Evolutionary conservation across 2,888 invertebrate genomes (phyloP).

Genomic region (Lissonota sp.): DNA sequence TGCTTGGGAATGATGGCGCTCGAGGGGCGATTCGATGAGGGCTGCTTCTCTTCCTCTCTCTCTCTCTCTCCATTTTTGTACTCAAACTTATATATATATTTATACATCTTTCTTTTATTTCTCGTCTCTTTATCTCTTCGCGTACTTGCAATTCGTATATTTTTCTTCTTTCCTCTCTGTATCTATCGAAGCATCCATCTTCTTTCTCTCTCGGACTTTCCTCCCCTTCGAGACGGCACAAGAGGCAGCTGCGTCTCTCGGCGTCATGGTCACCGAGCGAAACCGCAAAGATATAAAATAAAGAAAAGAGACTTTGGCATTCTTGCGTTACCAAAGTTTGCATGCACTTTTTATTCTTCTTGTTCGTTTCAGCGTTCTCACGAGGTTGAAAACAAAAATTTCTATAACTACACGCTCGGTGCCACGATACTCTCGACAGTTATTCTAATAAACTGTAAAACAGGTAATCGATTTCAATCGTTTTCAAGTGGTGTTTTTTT

Average conservation of each 20-base stretch:
- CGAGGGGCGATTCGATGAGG: constrained; percentile 60
- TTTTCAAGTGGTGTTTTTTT: too few species aligned
- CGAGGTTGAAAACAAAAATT: not conserved
- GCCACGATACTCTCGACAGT: not conserved
- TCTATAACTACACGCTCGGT: not conserved
- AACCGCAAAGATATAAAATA: constrained; percentile 61
- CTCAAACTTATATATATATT: constrained; percentile 3
- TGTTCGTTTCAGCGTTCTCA: constrained; percentile 8
- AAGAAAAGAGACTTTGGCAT: constrained; percentile 54
- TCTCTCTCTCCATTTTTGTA: constrained; percentile 26
- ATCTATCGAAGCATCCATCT: constrained; percentile 67
- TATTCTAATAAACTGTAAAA: not conserved
- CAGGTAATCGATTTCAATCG: too few species aligned
- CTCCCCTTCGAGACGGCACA: constrained; percentile 40
- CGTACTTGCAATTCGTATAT: constrained; percentile 39
- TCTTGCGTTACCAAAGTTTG: constrained; percentile 49
- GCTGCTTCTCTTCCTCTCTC: constrained; percentile 52
- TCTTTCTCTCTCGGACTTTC: constrained; percentile 32
- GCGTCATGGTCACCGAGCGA: constrained; percentile 71
- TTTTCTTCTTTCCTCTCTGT: constrained; percentile 41
- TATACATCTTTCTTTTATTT: constrained; percentile 56
- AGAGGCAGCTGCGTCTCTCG: constrained; percentile 70
- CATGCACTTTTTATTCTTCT: constrained; percentile 19
- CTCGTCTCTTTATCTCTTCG: constrained; percentile 21
- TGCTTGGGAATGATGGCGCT: constrained; percentile 65